Percentiles rank a stretch among this genome's conserved stretches.
These are phyloP conservation scores for Papilio machaon DNA, from an alignment of 1,140 invertebrate species.

Conservation along the genomic window DNA sequence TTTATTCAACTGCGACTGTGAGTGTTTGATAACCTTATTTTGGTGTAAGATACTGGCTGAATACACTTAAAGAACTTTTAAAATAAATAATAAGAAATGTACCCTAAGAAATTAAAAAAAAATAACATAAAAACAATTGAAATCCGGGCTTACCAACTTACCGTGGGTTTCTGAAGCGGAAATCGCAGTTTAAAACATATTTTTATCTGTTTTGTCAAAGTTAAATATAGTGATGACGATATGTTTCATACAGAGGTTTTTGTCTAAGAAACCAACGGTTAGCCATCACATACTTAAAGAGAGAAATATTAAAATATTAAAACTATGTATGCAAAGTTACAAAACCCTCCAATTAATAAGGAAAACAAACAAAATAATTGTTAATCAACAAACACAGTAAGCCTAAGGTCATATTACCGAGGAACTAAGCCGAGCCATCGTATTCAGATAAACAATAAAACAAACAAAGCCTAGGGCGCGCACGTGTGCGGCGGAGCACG, in stretches of 20 bases:
- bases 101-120: too few relatives aligned
- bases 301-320: neutral
- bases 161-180: too few relatives aligned
- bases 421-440: neutral
- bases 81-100: neutral
- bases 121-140: too few relatives aligned
- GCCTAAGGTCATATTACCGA: neutral
- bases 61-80: neutral
- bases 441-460: slow-evolving; percentile 1
- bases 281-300: neutral
- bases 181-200: too few relatives aligned
- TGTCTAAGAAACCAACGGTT: too few relatives aligned
- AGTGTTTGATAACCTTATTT: neutral
- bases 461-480: slow-evolving; percentile 1
- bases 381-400: slow-evolving; percentile 1
- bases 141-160: too few relatives aligned
- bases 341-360: neutral
- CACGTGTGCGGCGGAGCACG: neutral
- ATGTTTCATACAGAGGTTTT: too few relatives aligned
- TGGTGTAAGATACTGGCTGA: neutral
- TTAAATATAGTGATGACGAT: too few relatives aligned
- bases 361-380: neutral
- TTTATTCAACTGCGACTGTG: neutral
- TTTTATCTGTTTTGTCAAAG: too few relatives aligned
- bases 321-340: neutral